A percentile compares a stretch with the other conserved stretches of the same genome.
Conservation (phyloP, 2,888 invertebrate genomes). For the Zygaena filipendulae region DNA sequence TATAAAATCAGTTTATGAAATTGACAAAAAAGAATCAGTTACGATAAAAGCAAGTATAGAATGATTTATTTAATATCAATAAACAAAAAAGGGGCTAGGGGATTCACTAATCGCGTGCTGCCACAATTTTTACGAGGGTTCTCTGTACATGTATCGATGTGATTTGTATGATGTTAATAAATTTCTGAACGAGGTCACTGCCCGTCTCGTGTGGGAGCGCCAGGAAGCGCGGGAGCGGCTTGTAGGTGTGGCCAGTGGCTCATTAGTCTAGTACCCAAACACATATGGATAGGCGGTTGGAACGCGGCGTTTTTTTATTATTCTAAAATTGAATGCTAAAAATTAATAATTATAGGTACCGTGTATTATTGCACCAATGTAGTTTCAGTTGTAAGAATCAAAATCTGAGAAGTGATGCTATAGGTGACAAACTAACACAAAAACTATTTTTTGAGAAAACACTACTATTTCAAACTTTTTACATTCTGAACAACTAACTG, state of each 20-base stretch:
- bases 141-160: conserved; percentile 29
- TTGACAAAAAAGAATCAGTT: not conserved
- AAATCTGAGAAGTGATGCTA: no score
- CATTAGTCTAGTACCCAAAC: conserved; percentile 22
- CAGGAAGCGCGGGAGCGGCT: conserved; percentile 29
- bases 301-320: conserved; percentile 7
- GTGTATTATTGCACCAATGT: no score
- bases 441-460: no score
- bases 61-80: not conserved
- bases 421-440: no score
- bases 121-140: conserved; percentile 28
- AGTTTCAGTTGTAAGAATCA: no score
- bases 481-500: no score
- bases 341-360: no score
- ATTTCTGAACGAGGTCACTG: conserved; percentile 39
- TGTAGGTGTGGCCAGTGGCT: conserved; percentile 33
- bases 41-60: not conserved
- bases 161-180: conserved; percentile 50
- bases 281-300: conserved; percentile 18
- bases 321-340: no score
- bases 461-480: no score
- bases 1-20: no score
- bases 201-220: conserved; percentile 26
- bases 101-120: conserved; percentile 33
- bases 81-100: conserved; percentile 22